phyloP scores from a whole-genome alignment of 2,797 vertebrate genomes.

The Carcharodon carcharias region DNA sequence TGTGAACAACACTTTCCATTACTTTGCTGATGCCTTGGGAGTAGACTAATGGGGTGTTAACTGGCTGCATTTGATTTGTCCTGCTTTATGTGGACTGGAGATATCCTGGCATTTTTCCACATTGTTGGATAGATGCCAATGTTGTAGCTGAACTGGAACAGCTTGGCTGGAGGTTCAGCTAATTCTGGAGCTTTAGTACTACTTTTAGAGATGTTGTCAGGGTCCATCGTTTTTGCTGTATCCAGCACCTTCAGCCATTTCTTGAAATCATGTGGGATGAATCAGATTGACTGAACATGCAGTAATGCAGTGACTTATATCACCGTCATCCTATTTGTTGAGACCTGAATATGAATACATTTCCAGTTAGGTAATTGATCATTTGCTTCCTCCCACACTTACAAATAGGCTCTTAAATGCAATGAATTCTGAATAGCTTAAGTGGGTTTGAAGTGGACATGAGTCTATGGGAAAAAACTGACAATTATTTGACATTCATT shows the following conservation, averaged over 20 bases:
- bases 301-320: background rate
- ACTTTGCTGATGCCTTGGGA: background rate
- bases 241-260: background rate
- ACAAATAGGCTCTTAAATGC: background rate
- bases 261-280: background rate
- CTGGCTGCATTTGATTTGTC: background rate
- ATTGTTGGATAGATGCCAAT: background rate
- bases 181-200: background rate
- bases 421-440: constrained; percentile 1
- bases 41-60: background rate
- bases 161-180: too few relatives aligned
- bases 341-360: background rate
- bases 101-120: background rate
- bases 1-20: background rate
- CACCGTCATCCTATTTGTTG: background rate
- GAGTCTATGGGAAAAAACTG: background rate
- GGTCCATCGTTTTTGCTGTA: background rate
- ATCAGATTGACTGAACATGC: background rate
- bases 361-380: background rate
- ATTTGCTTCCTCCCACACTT: background rate
- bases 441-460: background rate
- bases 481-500: background rate
- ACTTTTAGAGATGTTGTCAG: background rate
- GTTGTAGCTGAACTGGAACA: background rate
- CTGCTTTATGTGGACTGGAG: background rate